Base-by-base conservation (phyloP, 2,888 invertebrate species). In the Tipula helvola region DNA sequence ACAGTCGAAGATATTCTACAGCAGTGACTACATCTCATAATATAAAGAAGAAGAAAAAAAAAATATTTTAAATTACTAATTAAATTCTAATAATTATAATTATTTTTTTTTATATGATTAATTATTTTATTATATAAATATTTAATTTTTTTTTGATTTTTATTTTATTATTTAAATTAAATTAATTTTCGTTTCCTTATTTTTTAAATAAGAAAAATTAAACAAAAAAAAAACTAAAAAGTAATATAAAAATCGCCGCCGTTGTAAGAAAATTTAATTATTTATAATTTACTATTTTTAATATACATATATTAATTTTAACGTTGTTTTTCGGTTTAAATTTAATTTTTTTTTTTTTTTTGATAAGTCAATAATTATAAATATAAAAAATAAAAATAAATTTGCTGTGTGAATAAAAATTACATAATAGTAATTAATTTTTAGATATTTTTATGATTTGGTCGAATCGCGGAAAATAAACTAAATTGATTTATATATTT, bases 1-100 rank as follows among this genome's bases (percentile, higher is more conserved):
- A 96, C 96, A 92, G 95, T 98, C 90, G 94, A 96, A 90, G 96
- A 96, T 92, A 94, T 96, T 91, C 94, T 96, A 88, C 90, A 91
- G 89, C 90, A 91, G 41, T 87, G 87, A 87, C 87, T 85, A 85
- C 39, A 85, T 85, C 85, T 42, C 42, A 39, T 18, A 42, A 12
- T 85, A 42, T 42, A 39, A 86, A 86, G 18, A 36, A 44, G 36
- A 16, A 85, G 41, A 13, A n/a, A 52, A 5, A 84, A 84, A 84
- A 16, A 84, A 16, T 39, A 39, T 84, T 84, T 84, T 84, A 39
- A 36, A 84, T 84, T 36, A 36, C 39, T 36, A n/a, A 84, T 84
- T 36, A 36, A 84, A 39, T 39, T 84, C 16, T 84, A 39, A 84
- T 84, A 84, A 84, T 84, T 84, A 84, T 84, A 83, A 83, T 83